Evolutionary conservation across 2,888 invertebrate species (phyloP).

Genomic region (Acanthococcus lagerstroemiae): DNA sequence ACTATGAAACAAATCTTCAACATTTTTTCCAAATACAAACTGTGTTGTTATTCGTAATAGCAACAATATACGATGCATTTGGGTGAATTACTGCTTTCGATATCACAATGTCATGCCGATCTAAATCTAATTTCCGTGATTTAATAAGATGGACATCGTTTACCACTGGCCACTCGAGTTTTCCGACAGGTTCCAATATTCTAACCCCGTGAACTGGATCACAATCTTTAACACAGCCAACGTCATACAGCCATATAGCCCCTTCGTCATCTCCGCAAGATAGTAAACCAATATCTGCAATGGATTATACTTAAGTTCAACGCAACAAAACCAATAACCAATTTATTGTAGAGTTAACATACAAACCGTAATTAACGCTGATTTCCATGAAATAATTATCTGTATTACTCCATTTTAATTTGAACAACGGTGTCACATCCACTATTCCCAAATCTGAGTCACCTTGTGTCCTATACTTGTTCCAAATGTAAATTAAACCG

Average conservation of each 20-base stretch:
- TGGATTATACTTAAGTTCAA: background rate
- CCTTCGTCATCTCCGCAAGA: conserved; percentile 42
- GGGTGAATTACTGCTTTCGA: conserved; percentile 39
- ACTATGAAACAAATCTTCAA: too few relatives aligned
- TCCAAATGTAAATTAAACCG: conserved; percentile 38
- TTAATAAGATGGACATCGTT: conserved; percentile 37
- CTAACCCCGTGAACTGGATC: background rate
- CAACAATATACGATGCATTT: conserved; percentile 39
- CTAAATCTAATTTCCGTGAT: conserved; percentile 40
- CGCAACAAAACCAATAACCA: background rate
- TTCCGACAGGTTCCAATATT: conserved; percentile 35
- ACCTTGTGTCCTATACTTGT: conserved; percentile 28
- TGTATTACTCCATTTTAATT: conserved; percentile 39
- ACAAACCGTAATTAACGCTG: conserved; percentile 37
- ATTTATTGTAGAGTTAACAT: background rate
- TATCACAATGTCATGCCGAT: conserved; percentile 40
- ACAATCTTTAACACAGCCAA: conserved; percentile 23
- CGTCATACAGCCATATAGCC: conserved; percentile 40
- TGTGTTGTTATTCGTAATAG: conserved; percentile 41
- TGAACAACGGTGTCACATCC: conserved; percentile 34
- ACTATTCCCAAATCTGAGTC: background rate
- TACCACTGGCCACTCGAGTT: conserved; percentile 40
- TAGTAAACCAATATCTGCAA: conserved; percentile 38
- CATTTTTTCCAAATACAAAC: conserved; percentile 41
- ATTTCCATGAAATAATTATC: conserved; percentile 40